A percentile compares a stretch with the other conserved stretches of the same genome.
Conservation (phyloP, 2,113 vertebrate genomes). For the Chelonoidis abingdonii region DNA sequence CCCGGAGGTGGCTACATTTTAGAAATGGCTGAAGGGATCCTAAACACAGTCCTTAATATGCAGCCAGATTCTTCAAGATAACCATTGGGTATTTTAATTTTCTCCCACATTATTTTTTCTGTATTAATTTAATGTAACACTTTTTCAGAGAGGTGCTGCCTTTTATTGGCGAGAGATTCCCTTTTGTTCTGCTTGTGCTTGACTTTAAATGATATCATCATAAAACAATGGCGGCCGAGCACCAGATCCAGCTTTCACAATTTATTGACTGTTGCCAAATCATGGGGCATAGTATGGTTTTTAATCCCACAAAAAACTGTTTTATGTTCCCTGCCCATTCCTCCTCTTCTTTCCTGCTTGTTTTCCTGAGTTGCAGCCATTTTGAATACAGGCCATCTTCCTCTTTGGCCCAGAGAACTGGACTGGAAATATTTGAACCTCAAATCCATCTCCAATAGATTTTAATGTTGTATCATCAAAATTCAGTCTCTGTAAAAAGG, state of each 20-base stretch:
- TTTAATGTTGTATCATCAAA: slow-evolving; percentile 46
- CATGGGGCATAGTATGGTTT: slow-evolving; percentile 14
- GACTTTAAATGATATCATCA: neutral
- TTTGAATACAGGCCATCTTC: slow-evolving; percentile 59
- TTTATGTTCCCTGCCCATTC: slow-evolving; percentile 31
- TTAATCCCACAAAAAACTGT: slow-evolving; percentile 46
- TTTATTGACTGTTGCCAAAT: neutral
- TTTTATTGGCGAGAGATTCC: neutral
- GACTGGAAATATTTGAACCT: slow-evolving; percentile 56
- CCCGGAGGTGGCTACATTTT: neutral
- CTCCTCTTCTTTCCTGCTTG: slow-evolving; percentile 13
- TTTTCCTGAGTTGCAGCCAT: slow-evolving; percentile 63
- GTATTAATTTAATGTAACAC: neutral
- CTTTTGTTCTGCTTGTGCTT: neutral
- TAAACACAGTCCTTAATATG: neutral
- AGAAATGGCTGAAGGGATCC: neutral
- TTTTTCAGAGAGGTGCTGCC: neutral
- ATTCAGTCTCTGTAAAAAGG: slow-evolving; percentile 2
- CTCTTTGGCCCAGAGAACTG: slow-evolving; percentile 44
- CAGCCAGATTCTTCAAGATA: neutral
- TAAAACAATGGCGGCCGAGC: neutral
- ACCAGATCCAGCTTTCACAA: slow-evolving; percentile 17
- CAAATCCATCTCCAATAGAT: slow-evolving; percentile 17
- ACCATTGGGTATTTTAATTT: neutral
- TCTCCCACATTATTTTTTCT: neutral